phyloP scores from a whole-genome alignment of 2,113 vertebrate genomes.

The Hemibates koningsi region DNA sequence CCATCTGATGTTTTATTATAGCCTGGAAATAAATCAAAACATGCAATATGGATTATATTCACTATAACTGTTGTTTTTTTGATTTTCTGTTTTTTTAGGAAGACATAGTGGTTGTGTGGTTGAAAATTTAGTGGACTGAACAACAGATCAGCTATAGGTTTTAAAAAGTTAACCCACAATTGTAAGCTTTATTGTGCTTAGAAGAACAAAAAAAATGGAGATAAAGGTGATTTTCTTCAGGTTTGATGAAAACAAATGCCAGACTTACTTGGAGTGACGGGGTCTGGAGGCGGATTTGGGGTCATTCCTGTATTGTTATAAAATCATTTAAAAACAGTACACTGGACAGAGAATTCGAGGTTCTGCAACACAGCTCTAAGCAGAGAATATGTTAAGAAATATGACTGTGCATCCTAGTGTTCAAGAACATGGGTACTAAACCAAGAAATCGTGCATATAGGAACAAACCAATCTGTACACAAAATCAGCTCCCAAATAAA shows the following conservation, averaged over 20 bases:
- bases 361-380: background rate
- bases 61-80: background rate
- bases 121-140: background rate
- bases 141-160: background rate
- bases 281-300: constrained; percentile 74
- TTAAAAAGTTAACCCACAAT: background rate
- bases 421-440: background rate
- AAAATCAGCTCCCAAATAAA: background rate
- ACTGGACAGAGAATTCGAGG: background rate
- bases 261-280: background rate
- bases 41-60: accelerated
- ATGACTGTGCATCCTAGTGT: background rate
- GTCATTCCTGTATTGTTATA: constrained; percentile 70
- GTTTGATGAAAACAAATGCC: background rate
- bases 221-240: background rate
- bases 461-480: background rate
- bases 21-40: constrained; percentile 47
- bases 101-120: background rate
- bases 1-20: constrained; percentile 77
- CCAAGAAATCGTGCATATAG: background rate
- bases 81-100: background rate
- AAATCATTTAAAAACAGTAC: background rate
- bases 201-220: background rate
- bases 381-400: background rate
- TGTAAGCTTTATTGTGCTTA: background rate